Conservation (phyloP, 2,113 vertebrate genomes). For the Fregata magnificens region DNA sequence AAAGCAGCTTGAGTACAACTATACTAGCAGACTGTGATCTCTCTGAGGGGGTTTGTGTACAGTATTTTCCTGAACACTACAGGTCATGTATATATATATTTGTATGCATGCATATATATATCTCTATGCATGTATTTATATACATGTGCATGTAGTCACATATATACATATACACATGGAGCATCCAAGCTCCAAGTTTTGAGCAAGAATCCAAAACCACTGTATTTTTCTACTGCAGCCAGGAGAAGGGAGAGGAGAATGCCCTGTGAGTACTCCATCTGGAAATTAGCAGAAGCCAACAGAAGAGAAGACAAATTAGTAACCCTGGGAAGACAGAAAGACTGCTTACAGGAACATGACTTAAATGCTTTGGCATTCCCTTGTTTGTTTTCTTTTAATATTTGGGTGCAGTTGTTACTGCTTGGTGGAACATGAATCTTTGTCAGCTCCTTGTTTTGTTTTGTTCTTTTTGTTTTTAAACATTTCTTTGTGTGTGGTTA, state of each 20-base stretch:
- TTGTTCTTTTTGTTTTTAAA: neutral
- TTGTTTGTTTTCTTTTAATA: neutral
- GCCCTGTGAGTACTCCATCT: accelerated
- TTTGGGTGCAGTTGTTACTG: neutral
- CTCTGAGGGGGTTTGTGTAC: neutral
- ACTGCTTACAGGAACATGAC: neutral
- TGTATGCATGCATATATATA: no score
- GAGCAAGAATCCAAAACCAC: neutral
- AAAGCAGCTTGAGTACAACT: neutral
- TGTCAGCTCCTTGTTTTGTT: neutral
- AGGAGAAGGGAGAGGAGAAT: neutral
- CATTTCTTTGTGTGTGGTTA: neutral
- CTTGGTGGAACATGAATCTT: neutral
- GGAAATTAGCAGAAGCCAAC: neutral
- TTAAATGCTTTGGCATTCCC: neutral
- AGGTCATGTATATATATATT: neutral
- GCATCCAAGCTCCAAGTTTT: neutral
- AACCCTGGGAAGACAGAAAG: neutral
- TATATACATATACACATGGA: neutral
- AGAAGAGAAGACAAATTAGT: neutral
- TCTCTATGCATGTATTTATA: neutral
- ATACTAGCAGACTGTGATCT: neutral
- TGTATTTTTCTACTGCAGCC: neutral
- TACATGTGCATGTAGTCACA: no score
- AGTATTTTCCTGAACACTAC: neutral